These are phyloP conservation scores for Camelus bactrianus DNA, from an alignment of 2,113 vertebrate genomes.

Conservation along the genomic window DNA sequence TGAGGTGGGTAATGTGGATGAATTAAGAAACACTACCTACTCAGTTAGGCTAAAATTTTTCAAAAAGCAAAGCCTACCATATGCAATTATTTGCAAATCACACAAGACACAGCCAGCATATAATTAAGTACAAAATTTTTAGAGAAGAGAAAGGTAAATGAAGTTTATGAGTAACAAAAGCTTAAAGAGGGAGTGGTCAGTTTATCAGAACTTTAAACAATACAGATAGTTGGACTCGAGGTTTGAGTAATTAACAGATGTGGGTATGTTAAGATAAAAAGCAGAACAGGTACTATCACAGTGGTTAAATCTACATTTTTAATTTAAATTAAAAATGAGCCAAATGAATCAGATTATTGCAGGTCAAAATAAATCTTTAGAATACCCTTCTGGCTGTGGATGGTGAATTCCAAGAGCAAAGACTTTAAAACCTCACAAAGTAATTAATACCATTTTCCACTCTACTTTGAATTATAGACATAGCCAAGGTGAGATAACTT, in stretches of 20 bases:
- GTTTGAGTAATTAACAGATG: background rate
- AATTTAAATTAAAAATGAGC: background rate
- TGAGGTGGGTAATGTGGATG: background rate
- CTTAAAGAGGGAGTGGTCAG: background rate
- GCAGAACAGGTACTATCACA: background rate
- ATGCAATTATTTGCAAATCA: background rate
- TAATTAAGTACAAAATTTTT: constrained; percentile 10
- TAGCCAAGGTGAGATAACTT: background rate
- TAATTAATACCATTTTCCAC: background rate
- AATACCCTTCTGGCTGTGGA: background rate
- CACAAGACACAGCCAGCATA: background rate
- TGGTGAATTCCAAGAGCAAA: background rate
- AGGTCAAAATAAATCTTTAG: background rate
- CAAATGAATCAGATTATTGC: background rate
- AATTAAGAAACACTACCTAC: background rate
- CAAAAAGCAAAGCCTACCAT: background rate
- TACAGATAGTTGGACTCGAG: background rate
- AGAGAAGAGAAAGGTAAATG: background rate
- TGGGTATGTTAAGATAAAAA: background rate
- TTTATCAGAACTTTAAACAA: background rate
- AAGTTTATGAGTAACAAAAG: background rate
- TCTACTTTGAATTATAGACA: background rate
- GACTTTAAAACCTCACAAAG: background rate
- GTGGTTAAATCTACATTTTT: background rate
- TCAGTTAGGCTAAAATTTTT: background rate